Base-by-base conservation (phyloP, 2,888 invertebrate species). In the Alcis repandata region DNA sequence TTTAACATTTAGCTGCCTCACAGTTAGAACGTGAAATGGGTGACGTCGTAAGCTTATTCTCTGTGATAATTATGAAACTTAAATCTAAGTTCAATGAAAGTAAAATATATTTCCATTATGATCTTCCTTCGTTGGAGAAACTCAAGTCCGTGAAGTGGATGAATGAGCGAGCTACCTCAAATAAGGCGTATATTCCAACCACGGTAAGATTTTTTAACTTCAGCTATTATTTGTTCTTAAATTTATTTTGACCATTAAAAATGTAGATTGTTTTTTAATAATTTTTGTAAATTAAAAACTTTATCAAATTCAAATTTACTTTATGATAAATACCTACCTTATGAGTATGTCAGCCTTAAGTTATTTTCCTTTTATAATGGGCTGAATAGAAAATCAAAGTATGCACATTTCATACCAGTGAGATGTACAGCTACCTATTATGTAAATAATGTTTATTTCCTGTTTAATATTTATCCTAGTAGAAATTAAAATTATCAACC, bases 141-240 rank as follows among this genome's bases (percentile, higher is more conserved):
- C 80, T 93, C 17, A 91, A 89, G 75, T 65, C 85, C 51, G 93
- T 96, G 60, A 95, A 96, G 90, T 97, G 97, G 97, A 97, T 96
- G 95, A 97, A 97, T 91, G 94, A 95, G 77, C 95, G 94, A 81
- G 97, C 97, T 53, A 93, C 94, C 63, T 94, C 95, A 36, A 95
- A 96, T 82, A 95, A 95, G 87, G 97, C 98, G 1, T 98, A 98
- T 88, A 95, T 95, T 75, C 98, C 98, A 48, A 98, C 98, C 22
- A 91, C 91, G 82, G 95, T 95, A 75, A 89, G 89, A 49, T 36
- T 22, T 6, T 32, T 32, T 11, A 15, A 11, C 41, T 19, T 43
- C 38, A 38, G 11, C 9, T n/a, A n/a, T 19, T 19, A n/a, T 15
- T 1, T 1, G 15, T 9, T 17, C 2, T 1, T 38, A 38, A 6